Evolutionary conservation across 2,888 invertebrate species (phyloP), one percentile per base, ranked within the genome.

Genomic region (Eulithis prunata): DNA sequence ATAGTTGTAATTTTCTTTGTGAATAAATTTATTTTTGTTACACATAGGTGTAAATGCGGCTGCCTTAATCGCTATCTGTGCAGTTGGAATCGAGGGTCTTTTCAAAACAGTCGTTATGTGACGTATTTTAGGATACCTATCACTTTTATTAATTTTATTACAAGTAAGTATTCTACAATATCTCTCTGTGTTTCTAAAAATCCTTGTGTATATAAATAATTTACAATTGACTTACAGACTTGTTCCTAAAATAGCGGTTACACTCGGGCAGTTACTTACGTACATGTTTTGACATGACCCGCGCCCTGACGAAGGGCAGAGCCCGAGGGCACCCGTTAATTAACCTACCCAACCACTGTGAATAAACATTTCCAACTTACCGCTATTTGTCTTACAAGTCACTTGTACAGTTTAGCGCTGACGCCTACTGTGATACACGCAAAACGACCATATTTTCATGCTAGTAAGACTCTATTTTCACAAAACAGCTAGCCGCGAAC

Each of bases 31-130:
- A 5, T 32, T 32, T 32, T 46, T 14, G n/a, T 28, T 53, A 47
- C 60, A 21, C 41, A 52, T 38, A 62, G 54, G 67, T 69, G 70
- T 71, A 49, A 67, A 71, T 38, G 41, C 46, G 7, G 28, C 55
- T 54, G 36, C 10, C 54, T 69, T 68, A 71, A 69, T 73, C 69
- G 62, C 64, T 69, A 64, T 57, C 61, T 56, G 63, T 58, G 62
- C 62, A 64, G 62, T 57, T 59, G 56, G 66, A 69, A 66, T 56
- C 70, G 67, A 56, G 65, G 28, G 36, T 11, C 21, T 21, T 21
- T 21, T 2, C 21, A 21, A 21, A 1, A 21, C 21, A 21, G 21
- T 21, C 21, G 21, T 21, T 21, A 21, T 2, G 21, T 21, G 21
- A 21, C 21, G 21, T 21, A 21, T 21, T 21, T 21, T 21, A 21